These are phyloP conservation scores for Litocranius walleri DNA, from an alignment of 2,113 vertebrate genomes.

Conservation along the genomic window DNA sequence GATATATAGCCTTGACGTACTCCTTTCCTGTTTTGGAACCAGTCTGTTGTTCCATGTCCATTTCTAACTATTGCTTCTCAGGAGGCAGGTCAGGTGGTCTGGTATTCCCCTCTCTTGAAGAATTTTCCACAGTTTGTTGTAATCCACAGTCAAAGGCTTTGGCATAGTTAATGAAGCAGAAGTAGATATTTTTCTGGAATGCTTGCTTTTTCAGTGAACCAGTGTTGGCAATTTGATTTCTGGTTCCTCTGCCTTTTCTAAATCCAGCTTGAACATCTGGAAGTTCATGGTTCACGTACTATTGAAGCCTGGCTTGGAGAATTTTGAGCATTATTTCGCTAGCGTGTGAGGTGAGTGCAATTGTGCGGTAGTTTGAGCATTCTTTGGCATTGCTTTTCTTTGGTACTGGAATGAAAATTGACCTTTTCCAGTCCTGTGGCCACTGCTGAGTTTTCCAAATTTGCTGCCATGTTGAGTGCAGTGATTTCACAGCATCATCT, in stretches of 20 bases:
- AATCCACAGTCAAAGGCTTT: not conserved
- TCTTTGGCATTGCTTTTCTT: not conserved
- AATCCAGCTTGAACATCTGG: not conserved
- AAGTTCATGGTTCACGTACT: not conserved
- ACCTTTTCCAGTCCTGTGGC: not conserved
- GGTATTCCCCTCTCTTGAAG: not conserved
- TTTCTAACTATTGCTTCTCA: not conserved
- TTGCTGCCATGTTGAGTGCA: not conserved
- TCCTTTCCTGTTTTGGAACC: not conserved
- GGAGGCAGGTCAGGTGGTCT: not conserved
- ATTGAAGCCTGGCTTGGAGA: not conserved
- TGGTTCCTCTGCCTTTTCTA: not conserved
- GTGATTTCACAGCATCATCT: not conserved
- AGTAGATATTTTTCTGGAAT: not conserved
- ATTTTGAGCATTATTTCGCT: not conserved
- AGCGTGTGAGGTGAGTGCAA: not conserved
- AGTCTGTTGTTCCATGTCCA: not conserved
- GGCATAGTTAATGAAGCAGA: not conserved
- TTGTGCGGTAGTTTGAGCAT: not conserved
- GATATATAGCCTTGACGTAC: not conserved
- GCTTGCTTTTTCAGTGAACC: not conserved
- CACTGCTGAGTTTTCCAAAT: not conserved
- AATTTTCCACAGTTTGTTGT: not conserved
- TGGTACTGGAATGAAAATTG: not conserved
- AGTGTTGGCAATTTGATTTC: not conserved